Percentiles rank a stretch among this genome's conserved stretches.
These are phyloP conservation scores for Pelobates cultripes DNA, from an alignment of 2,797 vertebrate genomes.

Conservation along the genomic window DNA sequence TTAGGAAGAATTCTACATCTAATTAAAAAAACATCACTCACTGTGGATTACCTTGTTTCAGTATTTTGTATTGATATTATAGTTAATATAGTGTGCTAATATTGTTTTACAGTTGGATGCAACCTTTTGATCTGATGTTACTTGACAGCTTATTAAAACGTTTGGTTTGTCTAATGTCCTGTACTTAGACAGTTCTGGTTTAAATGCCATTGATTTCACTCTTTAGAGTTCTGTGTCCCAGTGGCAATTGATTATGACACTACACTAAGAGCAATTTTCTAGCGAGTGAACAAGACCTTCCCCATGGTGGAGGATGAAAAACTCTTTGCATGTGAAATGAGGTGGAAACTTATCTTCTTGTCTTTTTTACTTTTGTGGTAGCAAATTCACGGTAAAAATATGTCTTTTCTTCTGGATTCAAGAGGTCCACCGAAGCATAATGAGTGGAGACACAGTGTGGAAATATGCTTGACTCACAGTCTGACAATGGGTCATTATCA, in stretches of 20 bases:
- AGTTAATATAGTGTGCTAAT: too few species aligned
- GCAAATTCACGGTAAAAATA: conserved; percentile 71
- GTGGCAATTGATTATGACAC: conserved; percentile 62
- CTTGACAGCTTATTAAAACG: neutral
- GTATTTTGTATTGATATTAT: too few species aligned
- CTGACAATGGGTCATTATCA: conserved; percentile 47
- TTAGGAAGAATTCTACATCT: too few species aligned
- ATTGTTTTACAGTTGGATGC: too few species aligned
- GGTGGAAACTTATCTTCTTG: neutral
- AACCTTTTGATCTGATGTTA: too few species aligned
- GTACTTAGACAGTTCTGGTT: conserved; percentile 49
- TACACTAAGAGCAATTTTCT: neutral
- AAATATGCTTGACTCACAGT: conserved; percentile 66
- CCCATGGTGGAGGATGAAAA: conserved; percentile 81
- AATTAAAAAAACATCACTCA: too few species aligned
- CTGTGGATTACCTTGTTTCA: too few species aligned
- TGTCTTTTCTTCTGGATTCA: conserved; percentile 80
- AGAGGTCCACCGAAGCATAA: conserved; percentile 90
- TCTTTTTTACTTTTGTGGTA: conserved; percentile 68
- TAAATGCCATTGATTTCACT: conserved; percentile 57
- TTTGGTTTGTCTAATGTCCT: neutral
- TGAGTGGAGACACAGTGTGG: conserved; percentile 70
- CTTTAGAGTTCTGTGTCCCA: conserved; percentile 52
- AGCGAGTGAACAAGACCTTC: conserved; percentile 74
- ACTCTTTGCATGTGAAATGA: conserved; percentile 75